Conservation (phyloP, 2,888 invertebrate genomes). For the Drosophila rubida region DNA sequence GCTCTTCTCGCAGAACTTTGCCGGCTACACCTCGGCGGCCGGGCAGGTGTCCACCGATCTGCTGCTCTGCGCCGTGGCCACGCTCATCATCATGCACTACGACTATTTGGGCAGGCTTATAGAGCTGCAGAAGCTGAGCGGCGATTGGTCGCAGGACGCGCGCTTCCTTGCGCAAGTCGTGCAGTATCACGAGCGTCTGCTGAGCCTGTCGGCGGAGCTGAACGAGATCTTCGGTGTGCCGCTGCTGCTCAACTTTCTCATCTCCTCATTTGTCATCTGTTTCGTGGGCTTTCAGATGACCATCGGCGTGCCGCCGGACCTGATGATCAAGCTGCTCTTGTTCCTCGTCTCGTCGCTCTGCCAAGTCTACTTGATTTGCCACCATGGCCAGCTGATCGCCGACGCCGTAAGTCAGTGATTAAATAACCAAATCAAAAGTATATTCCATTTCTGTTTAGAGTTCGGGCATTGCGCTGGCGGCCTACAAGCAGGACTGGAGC, state of each 20-base stretch:
- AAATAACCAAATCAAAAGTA: no score
- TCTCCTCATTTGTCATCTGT: conserved; percentile 82
- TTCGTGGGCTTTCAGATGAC: conserved; percentile 82
- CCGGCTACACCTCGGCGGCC: conserved; percentile 74
- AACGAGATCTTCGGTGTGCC: conserved; percentile 82
- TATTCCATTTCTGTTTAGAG: conserved; percentile 54
- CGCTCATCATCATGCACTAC: conserved; percentile 82
- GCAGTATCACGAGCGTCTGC: conserved; percentile 69
- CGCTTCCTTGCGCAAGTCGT: conserved; percentile 55
- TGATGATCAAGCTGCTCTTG: conserved; percentile 70
- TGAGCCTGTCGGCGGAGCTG: conserved; percentile 59
- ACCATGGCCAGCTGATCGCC: conserved; percentile 74
- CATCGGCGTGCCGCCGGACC: conserved; percentile 58
- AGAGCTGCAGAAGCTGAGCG: conserved; percentile 20
- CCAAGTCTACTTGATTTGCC: conserved; percentile 79
- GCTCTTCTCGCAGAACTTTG: conserved; percentile 61
- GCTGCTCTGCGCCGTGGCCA: conserved; percentile 74
- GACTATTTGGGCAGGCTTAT: conserved; percentile 66
- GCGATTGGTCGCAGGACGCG: conserved; percentile 47
- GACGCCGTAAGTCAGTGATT: conserved; percentile 63
- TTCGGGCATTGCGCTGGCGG: conserved; percentile 55
- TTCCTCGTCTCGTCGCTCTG: conserved; percentile 72
- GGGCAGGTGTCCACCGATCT: conserved; percentile 81
- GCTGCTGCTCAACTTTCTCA: conserved; percentile 77
- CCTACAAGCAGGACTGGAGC: conserved; percentile 77